Evolutionary conservation across 2,888 invertebrate species (phyloP).

Genomic region (Drosophila ezoana): DNA sequence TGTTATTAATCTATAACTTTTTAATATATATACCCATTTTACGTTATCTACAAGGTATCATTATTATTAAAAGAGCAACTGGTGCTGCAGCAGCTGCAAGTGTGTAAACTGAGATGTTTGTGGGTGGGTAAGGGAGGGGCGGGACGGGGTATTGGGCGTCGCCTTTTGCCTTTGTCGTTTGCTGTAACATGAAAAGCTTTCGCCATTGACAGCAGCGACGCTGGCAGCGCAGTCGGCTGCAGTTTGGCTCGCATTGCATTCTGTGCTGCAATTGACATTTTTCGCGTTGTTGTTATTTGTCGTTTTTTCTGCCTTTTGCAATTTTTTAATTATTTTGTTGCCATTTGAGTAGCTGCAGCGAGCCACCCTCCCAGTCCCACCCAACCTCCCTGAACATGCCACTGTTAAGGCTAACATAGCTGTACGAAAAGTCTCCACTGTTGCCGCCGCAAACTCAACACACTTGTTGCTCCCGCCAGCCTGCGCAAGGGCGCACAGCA

Average conservation of each 20-base stretch:
- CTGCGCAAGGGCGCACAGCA: conserved; percentile 56
- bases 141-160: conserved; percentile 20
- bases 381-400: not conserved
- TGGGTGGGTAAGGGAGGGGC: conserved; percentile 8
- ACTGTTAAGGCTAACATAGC: conserved; percentile 25
- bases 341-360: conserved; percentile 27
- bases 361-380: not conserved
- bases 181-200: conserved; percentile 66
- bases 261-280: conserved; percentile 55
- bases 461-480: conserved; percentile 64
- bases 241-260: conserved; percentile 38
- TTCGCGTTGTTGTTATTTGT: conserved; percentile 26
- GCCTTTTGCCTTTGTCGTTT: conserved; percentile 66
- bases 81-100: conserved; percentile 35
- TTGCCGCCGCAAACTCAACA: conserved; percentile 45
- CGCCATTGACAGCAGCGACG: conserved; percentile 43
- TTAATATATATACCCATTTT: no score
- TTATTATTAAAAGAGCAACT: conserved; percentile 29
- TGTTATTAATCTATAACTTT: no score
- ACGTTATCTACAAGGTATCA: conserved; percentile 12
- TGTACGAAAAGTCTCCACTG: conserved; percentile 48
- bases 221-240: conserved; percentile 36
- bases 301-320: conserved; percentile 13
- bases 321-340: conserved; percentile 71
- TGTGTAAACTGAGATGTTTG: conserved; percentile 19